Evolutionary conservation across 2,113 vertebrate genomes (phyloP).

Genomic region (Orthonyx spaldingii): DNA sequence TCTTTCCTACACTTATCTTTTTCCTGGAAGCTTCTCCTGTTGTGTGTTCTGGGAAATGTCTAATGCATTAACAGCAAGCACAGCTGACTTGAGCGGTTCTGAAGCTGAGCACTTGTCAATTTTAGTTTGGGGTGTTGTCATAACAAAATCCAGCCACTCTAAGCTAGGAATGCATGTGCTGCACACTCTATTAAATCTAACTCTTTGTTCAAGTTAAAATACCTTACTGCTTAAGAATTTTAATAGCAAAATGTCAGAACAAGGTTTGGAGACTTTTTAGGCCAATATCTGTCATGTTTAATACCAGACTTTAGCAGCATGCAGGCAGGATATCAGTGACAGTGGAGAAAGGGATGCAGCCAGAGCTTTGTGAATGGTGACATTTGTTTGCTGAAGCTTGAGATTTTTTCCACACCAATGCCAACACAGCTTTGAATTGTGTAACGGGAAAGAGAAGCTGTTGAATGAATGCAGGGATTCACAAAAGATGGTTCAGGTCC

Average conservation of each 20-base stretch:
- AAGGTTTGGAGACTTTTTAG: neutral
- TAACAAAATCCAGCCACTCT: neutral
- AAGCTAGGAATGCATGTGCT: neutral
- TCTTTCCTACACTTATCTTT: neutral
- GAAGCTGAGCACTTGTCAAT: neutral
- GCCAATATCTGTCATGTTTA: neutral
- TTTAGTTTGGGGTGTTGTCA: conserved; percentile 29
- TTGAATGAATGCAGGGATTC: neutral
- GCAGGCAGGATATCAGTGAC: neutral
- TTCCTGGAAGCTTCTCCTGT: neutral
- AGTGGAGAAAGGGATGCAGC: neutral
- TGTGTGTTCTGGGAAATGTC: neutral
- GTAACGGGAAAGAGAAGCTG: neutral
- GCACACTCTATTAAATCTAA: neutral
- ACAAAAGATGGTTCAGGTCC: neutral
- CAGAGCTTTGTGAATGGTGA: neutral
- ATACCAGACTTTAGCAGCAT: neutral
- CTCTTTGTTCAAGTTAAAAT: conserved; percentile 3
- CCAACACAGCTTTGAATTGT: neutral
- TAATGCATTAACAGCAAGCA: neutral
- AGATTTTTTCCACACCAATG: neutral
- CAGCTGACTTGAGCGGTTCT: neutral
- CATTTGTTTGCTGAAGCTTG: accelerated
- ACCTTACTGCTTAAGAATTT: neutral
- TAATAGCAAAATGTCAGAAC: neutral